Percentiles rank a stretch among this genome's conserved stretches.
phyloP scores from a whole-genome alignment of 2,888 invertebrate species.

The Blomia tropicalis region DNA sequence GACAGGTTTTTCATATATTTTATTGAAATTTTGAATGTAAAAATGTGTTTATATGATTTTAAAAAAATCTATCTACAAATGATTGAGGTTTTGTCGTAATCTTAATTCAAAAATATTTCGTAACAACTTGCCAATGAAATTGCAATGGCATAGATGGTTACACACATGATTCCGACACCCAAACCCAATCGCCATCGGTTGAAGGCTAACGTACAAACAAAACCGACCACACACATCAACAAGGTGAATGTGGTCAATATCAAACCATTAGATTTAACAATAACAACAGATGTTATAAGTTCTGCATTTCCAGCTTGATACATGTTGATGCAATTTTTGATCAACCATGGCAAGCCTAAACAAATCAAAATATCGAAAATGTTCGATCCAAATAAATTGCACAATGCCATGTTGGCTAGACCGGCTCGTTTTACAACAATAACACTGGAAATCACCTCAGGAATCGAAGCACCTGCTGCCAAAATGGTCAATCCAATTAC shows the following conservation, averaged over 20 bases:
- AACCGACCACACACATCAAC: slow-evolving; percentile 51
- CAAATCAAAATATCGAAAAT: slow-evolving; percentile 71
- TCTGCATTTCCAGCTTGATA: slow-evolving; percentile 35
- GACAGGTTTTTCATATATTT: too few species aligned
- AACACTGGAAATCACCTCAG: slow-evolving; percentile 29
- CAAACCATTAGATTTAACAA: slow-evolving; percentile 58
- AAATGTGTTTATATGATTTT: too few species aligned
- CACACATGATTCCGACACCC: slow-evolving; percentile 20
- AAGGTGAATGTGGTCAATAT: slow-evolving; percentile 64
- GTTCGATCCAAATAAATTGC: slow-evolving; percentile 75
- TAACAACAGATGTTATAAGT: slow-evolving; percentile 49
- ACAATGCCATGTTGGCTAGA: slow-evolving; percentile 54
- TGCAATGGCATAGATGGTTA: slow-evolving; percentile 20
- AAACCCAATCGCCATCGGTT: slow-evolving; percentile 40
- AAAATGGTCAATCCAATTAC: slow-evolving; percentile 30
- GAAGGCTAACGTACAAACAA: slow-evolving; percentile 50
- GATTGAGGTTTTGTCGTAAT: too few species aligned
- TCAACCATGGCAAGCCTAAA: slow-evolving; percentile 67
- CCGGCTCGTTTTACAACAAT: slow-evolving; percentile 27
- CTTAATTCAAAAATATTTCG: slow-evolving; percentile 11
- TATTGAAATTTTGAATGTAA: too few species aligned
- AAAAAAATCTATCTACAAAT: too few species aligned
- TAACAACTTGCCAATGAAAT: slow-evolving; percentile 13
- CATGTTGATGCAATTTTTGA: slow-evolving; percentile 39
- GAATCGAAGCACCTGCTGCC: slow-evolving; percentile 30